phyloP scores from a whole-genome alignment of 2,113 vertebrate species.

The Microcebus jonahi region DNA sequence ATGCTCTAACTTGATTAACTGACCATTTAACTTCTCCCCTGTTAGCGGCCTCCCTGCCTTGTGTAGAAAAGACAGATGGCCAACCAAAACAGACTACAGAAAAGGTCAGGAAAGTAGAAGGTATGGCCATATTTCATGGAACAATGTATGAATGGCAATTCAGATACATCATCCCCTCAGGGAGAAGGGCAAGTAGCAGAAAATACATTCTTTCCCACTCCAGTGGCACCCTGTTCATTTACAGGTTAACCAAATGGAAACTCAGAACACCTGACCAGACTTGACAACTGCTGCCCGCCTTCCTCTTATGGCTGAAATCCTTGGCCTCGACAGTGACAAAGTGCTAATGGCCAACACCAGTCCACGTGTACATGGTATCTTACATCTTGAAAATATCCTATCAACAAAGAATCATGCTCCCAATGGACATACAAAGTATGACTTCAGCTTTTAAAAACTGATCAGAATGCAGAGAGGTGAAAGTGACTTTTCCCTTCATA shows the following conservation, averaged over 20 bases:
- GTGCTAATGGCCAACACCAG: not conserved
- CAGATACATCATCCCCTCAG: not conserved
- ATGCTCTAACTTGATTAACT: conserved; percentile 23
- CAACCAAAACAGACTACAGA: not conserved
- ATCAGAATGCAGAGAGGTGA: not conserved
- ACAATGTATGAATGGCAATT: not conserved
- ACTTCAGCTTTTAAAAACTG: not conserved
- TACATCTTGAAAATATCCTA: not conserved
- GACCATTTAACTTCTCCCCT: conserved; percentile 34
- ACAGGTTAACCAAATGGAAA: not conserved
- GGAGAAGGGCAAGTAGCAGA: not conserved
- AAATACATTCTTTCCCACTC: not conserved
- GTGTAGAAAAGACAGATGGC: conserved; percentile 30
- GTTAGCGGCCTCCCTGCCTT: not conserved
- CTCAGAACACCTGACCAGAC: not conserved
- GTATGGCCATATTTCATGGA: not conserved
- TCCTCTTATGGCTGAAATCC: not conserved
- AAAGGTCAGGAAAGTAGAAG: conserved; percentile 14
- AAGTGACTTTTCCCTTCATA: not conserved
- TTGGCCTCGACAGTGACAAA: not conserved
- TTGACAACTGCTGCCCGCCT: not conserved
- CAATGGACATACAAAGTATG: not conserved
- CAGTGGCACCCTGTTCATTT: not conserved
- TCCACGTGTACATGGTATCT: not conserved
- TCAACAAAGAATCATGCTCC: not conserved